Evolutionary conservation across 1,140 invertebrate genomes (phyloP).

Genomic region (Alviniconcha marisindica): DNA sequence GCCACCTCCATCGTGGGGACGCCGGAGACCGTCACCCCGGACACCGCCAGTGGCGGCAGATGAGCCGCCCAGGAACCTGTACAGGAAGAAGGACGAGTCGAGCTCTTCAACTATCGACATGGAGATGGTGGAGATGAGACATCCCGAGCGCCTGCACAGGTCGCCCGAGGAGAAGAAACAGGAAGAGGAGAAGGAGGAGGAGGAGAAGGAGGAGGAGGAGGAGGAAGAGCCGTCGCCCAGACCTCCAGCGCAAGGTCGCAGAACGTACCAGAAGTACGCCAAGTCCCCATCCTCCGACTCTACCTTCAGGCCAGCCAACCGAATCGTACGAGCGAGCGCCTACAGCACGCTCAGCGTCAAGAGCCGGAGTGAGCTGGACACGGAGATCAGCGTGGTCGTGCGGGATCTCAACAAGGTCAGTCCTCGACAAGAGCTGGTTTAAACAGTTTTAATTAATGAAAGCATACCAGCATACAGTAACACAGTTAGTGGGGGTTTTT

Average conservation of each 20-base stretch:
- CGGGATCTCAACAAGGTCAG: conserved; percentile 9
- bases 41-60: no score
- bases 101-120: background rate
- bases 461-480: no score
- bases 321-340: background rate
- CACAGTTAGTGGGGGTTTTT: no score
- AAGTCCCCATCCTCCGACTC: background rate
- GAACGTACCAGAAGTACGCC: background rate
- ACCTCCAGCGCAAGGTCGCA: background rate
- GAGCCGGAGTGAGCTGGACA: conserved; percentile 26
- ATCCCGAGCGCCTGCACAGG: background rate
- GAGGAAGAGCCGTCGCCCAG: no score
- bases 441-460: no score
- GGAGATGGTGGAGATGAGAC: conserved; percentile 22
- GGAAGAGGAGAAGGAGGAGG: no score
- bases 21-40: no score
- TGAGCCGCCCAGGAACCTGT: no score
- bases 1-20: no score
- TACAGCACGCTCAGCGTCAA: conserved; percentile 30
- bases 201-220: no score
- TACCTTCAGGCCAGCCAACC: background rate
- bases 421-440: no score
- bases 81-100: background rate
- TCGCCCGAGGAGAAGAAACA: background rate
- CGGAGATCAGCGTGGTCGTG: conserved; percentile 10